A percentile compares a stretch with the other conserved stretches of the same genome.
phyloP scores from a whole-genome alignment of 2,888 invertebrate genomes.

The Papilio gigon region DNA sequence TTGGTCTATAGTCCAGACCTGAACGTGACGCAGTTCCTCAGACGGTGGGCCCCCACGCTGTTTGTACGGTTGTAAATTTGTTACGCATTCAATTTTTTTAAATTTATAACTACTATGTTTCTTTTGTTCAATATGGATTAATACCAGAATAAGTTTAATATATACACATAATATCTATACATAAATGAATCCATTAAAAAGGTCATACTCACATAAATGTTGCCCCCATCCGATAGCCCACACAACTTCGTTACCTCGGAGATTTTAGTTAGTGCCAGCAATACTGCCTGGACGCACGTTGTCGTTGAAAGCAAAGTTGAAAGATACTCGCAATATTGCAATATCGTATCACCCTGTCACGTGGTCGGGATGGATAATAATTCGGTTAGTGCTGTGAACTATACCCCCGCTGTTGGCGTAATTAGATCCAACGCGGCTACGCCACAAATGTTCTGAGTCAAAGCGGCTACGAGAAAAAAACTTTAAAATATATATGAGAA shows the following conservation, averaged over 20 bases:
- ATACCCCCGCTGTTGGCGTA: constrained; percentile 56
- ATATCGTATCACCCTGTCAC: constrained; percentile 49
- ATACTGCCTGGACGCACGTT: constrained; percentile 50
- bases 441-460: constrained; percentile 40
- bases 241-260: constrained; percentile 56
- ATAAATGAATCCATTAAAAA: neutral
- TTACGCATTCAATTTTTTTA: neutral
- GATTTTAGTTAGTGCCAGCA: constrained; percentile 58
- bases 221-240: constrained; percentile 66
- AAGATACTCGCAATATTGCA: constrained; percentile 51
- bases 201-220: constrained; percentile 51
- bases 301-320: constrained; percentile 46
- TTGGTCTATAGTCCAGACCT: constrained; percentile 56
- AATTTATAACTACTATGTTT: too few relatives aligned
- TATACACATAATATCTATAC: neutral
- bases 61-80: constrained; percentile 6
- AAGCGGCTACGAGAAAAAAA: constrained; percentile 39
- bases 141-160: neutral
- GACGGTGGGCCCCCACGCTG: constrained; percentile 45
- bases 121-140: too few relatives aligned
- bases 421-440: constrained; percentile 54
- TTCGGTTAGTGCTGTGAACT: constrained; percentile 44
- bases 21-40: constrained; percentile 54
- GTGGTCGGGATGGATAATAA: constrained; percentile 49
- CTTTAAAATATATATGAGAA: neutral